Base-by-base conservation (phyloP, 2,113 vertebrate genomes). In the Coptodon rendalli region DNA sequence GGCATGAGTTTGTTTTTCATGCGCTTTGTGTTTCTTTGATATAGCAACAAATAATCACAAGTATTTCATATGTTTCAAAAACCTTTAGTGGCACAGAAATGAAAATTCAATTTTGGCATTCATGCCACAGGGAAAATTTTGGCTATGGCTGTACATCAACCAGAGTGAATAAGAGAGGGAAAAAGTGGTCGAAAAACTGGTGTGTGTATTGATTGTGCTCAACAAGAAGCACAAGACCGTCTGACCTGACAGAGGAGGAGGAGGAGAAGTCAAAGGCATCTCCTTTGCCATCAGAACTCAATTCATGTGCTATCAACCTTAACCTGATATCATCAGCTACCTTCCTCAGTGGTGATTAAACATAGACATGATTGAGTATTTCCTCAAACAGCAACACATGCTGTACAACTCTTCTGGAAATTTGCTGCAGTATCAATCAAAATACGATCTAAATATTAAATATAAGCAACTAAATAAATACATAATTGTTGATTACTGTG, bases 201-300 rank as follows among this genome's bases (percentile, higher is more conserved):
- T 87, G 54, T 73, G 50, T 79, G 82, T 83, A 87, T 90, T 31
- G 86, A 86, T 87, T 84, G 83, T 82, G 81, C 85, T 89, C 52
- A 31, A 61, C 40, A 31, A 83, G 84, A 85, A 34, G 53, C 56
- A 13, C 24, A 59, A 34, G 80, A 80, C 54, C 40, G n/a, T 78
- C 22, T 80, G 85, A 84, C 50, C 57, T n/a, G 81, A 79, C 10
- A 40, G 80, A 82, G 52, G 81, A 81, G 40, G 82, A 54, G 40
- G 68, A 48, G 68, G 80, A 56, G 84, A 63, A 73, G 63, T 87
- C 87, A 92, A 92, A 89, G 93, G 84, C 91, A 92, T 84, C 91
- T 91, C 71, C 84, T 53, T 38, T 73, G 56, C 36, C 82, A 82
- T 63, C 24, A 68, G 27, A n/a, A 63, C 19, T 53, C 78, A 90